These are phyloP conservation scores for Elymnias hypermnestra DNA, from an alignment of 1,140 invertebrate species.

Conservation along the genomic window DNA sequence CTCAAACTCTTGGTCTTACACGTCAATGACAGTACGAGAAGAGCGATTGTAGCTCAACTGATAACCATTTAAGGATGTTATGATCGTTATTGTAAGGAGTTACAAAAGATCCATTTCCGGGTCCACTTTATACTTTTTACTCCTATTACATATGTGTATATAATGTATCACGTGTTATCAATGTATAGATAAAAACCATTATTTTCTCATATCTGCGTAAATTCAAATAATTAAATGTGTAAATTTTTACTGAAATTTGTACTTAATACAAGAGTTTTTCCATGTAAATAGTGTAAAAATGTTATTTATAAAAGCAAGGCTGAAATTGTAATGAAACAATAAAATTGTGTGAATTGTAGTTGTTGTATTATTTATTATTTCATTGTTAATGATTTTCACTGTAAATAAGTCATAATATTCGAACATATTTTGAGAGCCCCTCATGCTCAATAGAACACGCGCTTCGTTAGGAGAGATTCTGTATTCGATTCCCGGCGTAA, in stretches of 20 bases:
- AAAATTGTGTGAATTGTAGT: conserved; percentile 67
- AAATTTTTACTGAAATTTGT: conserved; percentile 66
- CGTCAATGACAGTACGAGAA: conserved; percentile 75
- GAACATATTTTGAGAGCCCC: too few species aligned
- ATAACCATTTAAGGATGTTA: conserved; percentile 73
- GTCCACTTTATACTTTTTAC: conserved; percentile 31
- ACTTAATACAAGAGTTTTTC: conserved; percentile 44
- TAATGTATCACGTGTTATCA: conserved; percentile 41
- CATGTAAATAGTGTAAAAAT: conserved; percentile 70
- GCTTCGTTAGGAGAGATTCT: too few species aligned
- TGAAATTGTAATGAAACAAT: conserved; percentile 73
- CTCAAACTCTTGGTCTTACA: conserved; percentile 76
- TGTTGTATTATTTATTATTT: conserved; percentile 16
- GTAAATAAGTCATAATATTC: too few species aligned
- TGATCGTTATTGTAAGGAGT: conserved; percentile 65
- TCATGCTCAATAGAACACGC: too few species aligned
- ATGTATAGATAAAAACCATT: conserved; percentile 50
- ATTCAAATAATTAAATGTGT: conserved; percentile 20
- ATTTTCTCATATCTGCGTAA: conserved; percentile 54
- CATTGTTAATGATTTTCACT: background rate
- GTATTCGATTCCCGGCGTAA: too few species aligned
- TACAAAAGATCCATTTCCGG: conserved; percentile 24
- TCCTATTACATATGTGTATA: too few species aligned
- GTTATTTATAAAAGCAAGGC: conserved; percentile 72
- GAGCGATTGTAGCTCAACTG: conserved; percentile 70